These are phyloP conservation scores for Heliothis subflexa DNA, from an alignment of 1,140 invertebrate genomes.

Conservation along the genomic window DNA sequence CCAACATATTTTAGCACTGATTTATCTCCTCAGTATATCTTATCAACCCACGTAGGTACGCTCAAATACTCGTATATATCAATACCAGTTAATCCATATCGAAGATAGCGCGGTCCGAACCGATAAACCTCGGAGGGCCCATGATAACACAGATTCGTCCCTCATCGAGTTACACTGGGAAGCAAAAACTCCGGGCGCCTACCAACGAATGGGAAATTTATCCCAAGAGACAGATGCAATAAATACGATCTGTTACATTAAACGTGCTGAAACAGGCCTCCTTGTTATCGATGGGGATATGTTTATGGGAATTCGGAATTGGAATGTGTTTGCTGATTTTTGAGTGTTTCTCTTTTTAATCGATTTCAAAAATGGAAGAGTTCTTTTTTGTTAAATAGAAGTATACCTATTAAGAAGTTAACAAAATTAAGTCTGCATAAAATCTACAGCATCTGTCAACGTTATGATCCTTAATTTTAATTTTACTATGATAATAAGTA, in stretches of 20 bases:
- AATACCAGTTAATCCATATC: slow-evolving; percentile 16
- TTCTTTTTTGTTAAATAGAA: too few species aligned
- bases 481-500: too few species aligned
- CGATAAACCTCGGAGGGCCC: slow-evolving; percentile 12
- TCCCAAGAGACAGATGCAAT: slow-evolving; percentile 17
- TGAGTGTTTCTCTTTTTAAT: not conserved
- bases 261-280: not conserved
- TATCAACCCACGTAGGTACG: not conserved
- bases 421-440: too few species aligned
- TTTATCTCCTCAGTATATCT: not conserved
- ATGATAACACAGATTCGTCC: not conserved
- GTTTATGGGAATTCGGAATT: not conserved
- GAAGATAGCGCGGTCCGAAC: not conserved
- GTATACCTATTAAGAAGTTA: too few species aligned
- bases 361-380: not conserved
- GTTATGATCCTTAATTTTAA: too few species aligned
- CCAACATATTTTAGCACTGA: not conserved
- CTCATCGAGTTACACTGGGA: slow-evolving; percentile 2
- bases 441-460: too few species aligned
- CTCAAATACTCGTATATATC: not conserved
- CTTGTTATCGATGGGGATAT: not conserved
- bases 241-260: slow-evolving; percentile 31
- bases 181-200: slow-evolving; percentile 14
- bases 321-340: slow-evolving; percentile 21
- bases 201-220: slow-evolving; percentile 34